phyloP scores from a whole-genome alignment of 2,797 vertebrate genomes.

The Paedocypris micromegethes region DNA sequence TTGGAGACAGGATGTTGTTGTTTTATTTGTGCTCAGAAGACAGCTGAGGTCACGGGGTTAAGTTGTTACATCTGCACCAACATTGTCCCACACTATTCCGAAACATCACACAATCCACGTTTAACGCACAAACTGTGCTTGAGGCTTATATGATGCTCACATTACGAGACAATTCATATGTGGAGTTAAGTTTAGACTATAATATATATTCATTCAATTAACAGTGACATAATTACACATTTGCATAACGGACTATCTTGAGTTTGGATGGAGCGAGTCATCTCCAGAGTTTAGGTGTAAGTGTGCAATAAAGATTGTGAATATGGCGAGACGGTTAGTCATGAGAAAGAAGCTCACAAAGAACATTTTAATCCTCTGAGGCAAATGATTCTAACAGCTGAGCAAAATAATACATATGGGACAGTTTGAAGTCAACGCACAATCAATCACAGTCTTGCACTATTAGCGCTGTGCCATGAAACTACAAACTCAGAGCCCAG shows the following conservation, averaged over 20 bases:
- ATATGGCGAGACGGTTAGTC: not conserved
- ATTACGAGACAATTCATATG: not conserved
- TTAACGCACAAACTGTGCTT: conserved; percentile 7
- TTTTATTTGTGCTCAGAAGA: conserved; percentile 71
- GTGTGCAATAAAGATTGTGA: not conserved
- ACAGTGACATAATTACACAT: too few relatives aligned
- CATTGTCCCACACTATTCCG: conserved; percentile 55
- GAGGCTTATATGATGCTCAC: not conserved
- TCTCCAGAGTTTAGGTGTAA: not conserved
- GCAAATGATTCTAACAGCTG: conserved; percentile 1
- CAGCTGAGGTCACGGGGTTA: conserved; percentile 67
- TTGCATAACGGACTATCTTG: too few relatives aligned
- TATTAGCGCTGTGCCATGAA: not conserved
- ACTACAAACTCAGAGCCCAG: not conserved
- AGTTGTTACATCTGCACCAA: conserved; percentile 68
- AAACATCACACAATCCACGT: conserved; percentile 22
- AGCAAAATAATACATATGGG: not conserved
- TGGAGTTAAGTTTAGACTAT: too few relatives aligned
- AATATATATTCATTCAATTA: too few relatives aligned
- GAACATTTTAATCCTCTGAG: not conserved
- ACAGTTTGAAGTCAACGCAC: conserved; percentile 10
- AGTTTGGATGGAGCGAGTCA: not conserved
- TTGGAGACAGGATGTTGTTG: conserved; percentile 69
- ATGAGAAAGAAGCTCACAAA: conserved; percentile 2
- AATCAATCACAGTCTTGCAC: conserved; percentile 4